Evolutionary conservation across 2,888 invertebrate species (phyloP).

Genomic region (Eilema griseolum): DNA sequence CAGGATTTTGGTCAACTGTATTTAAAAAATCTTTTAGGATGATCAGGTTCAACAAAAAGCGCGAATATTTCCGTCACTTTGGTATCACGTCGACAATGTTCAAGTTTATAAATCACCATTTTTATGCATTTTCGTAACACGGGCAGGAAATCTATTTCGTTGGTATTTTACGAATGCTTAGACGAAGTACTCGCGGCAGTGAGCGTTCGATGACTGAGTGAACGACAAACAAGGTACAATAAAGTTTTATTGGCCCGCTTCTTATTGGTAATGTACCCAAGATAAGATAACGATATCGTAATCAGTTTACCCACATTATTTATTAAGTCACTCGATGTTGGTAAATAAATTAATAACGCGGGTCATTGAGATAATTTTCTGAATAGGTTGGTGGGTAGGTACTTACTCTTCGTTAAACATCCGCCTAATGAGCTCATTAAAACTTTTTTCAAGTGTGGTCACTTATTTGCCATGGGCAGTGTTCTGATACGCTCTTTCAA

Average conservation of each 20-base stretch:
- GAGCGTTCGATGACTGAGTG: conserved; percentile 56
- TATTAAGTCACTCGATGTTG: conserved; percentile 8
- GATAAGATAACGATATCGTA: conserved; percentile 43
- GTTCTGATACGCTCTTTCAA: too few species aligned
- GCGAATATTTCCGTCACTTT: conserved; percentile 75
- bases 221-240: conserved; percentile 33
- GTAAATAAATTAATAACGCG: not conserved
- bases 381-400: not conserved
- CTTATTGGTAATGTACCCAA: conserved; percentile 49
- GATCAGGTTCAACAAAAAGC: conserved; percentile 80
- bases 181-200: conserved; percentile 48
- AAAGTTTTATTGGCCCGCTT: conserved; percentile 40
- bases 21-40: conserved; percentile 83
- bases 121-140: conserved; percentile 79
- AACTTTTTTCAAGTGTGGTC: not conserved
- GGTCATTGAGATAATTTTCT: conserved; percentile 1
- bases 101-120: conserved; percentile 78
- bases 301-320: conserved; percentile 28
- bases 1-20: conserved; percentile 80
- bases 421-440: not conserved
- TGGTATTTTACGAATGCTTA: conserved; percentile 49
- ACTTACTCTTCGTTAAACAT: too few species aligned
- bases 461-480: not conserved
- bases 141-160: conserved; percentile 44
- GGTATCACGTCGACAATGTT: conserved; percentile 73